A percentile compares a stretch with the other conserved stretches of the same genome.
phyloP scores from a whole-genome alignment of 2,888 invertebrate species.

The Dorcus hopei region DNA sequence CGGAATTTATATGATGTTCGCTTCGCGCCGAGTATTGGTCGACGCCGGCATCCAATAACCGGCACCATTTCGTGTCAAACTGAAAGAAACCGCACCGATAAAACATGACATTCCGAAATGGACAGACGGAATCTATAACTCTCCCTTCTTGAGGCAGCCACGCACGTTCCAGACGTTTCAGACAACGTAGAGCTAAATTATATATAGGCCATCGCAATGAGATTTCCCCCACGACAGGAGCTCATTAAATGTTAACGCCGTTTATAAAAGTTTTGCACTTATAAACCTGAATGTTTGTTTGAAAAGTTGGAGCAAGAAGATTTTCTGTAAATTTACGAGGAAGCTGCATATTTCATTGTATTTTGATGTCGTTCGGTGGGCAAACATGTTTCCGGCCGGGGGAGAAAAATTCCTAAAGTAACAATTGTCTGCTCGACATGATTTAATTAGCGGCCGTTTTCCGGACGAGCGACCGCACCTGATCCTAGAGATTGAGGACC shows the following conservation, averaged over 20 bases:
- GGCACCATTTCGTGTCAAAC: conserved; percentile 47
- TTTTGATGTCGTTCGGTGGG: not conserved
- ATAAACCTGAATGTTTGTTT: conserved; percentile 48
- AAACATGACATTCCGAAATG: conserved; percentile 48
- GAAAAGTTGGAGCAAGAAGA: conserved; percentile 30
- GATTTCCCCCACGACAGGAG: conserved; percentile 41
- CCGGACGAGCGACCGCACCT: conserved; percentile 36
- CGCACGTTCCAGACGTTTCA: conserved; percentile 26
- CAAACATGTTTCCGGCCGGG: not conserved
- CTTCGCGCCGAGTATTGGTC: conserved; percentile 45
- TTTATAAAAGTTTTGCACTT: conserved; percentile 49
- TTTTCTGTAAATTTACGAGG: conserved; percentile 14
- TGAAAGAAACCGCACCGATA: conserved; percentile 49
- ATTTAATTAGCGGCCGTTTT: conserved; percentile 40
- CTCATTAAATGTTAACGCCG: conserved; percentile 49
- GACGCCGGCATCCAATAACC: conserved; percentile 48
- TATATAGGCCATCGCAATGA: conserved; percentile 42
- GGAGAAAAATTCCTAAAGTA: conserved; percentile 19
- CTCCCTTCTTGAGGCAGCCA: conserved; percentile 25
- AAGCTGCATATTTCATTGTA: not conserved
- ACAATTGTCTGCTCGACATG: conserved; percentile 33
- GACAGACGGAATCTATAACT: conserved; percentile 41
- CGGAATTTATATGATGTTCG: conserved; percentile 51
- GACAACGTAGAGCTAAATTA: conserved; percentile 35
- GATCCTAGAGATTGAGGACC: conserved; percentile 31